Percentiles rank a stretch among this genome's conserved stretches.
Evolutionary conservation across 2,113 vertebrate genomes (phyloP).

Genomic region (Anguilla rostrata): DNA sequence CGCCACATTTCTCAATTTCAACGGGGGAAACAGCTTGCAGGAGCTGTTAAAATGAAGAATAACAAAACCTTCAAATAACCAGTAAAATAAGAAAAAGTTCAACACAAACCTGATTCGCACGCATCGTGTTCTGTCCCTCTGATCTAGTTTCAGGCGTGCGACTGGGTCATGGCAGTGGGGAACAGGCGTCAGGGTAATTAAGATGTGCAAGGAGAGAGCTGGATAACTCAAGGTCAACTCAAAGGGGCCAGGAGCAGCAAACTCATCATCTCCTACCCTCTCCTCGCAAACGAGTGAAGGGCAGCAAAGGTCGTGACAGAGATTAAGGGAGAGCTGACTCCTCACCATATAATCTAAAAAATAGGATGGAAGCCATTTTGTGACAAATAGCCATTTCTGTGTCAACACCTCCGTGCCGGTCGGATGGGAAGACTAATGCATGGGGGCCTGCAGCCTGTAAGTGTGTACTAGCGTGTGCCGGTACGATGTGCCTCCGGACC

Average conservation of each 20-base stretch:
- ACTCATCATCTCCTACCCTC: neutral
- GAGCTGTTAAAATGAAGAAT: neutral
- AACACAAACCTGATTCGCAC: neutral
- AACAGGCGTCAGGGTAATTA: neutral
- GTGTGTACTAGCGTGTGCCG: neutral
- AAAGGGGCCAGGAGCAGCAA: neutral
- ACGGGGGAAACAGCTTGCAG: neutral
- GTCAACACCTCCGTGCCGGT: neutral
- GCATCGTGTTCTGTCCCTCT: neutral
- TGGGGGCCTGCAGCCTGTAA: neutral
- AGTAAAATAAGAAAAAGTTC: neutral
- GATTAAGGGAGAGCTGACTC: neutral
- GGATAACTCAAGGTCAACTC: constrained; percentile 19
- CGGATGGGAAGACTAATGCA: neutral
- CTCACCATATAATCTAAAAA: neutral
- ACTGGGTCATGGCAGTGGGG: neutral
- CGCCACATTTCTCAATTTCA: neutral
- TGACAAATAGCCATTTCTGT: constrained; percentile 32
- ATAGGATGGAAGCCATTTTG: neutral
- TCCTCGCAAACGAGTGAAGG: constrained; percentile 18
- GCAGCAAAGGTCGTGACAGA: neutral
- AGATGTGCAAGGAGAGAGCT: neutral
- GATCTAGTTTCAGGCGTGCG: neutral
- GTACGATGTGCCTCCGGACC: neutral
- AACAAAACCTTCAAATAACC: constrained; percentile 8